Evolutionary conservation across 2,888 invertebrate species (phyloP), one percentile per base, ranked within the genome.

Genomic region (Frankliniella fusca): DNA sequence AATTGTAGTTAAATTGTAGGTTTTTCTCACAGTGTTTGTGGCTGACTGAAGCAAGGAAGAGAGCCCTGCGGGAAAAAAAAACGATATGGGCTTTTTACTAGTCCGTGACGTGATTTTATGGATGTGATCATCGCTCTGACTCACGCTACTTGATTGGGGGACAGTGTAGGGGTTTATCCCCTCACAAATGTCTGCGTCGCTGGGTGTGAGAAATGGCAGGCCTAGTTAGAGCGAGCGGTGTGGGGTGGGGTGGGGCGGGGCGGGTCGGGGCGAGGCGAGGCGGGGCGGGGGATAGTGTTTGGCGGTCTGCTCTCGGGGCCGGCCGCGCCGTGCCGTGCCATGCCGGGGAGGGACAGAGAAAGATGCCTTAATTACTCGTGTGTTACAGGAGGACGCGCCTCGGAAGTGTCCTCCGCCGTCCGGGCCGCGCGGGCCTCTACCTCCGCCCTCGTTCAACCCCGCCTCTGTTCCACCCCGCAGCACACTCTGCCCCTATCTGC

Each of bases 181-280:
- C 10, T n/a, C 70, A 23, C 70, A 70, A 70, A n/a, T 76, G 70
- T 76, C 70, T 23, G 70, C 70, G 70, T 54, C 5, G 54, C 54
- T 15, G 15, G 54, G 27, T 76, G 70, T 76, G 70, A 76, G 70
- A 27, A 76, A 76, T 76, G 70, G 70, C 70, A 27, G 70, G 11
- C 27, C 70, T 76, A 27, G 70, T 27, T 76, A 27, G 70, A 27
- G 27, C 27, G 12, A 5, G 27, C 70, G 70, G 15, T 8, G 61
- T 18, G 61, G 61, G 10, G 61, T 9, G 20, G 10, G 10, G 61
- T 3, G 15, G 61, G 18, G 61, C 1, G 61, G 15, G 8, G 61
- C 61, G 18, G 15, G 18, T 11, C 61, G 11, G 38, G 61, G 61
- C 15, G 61, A 18, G n/a, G 61, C 61, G 15, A 3, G 61, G 61